A percentile compares a stretch with the other conserved stretches of the same genome.
Conservation (phyloP, 2,113 vertebrate genomes). For the Epinephelus lanceolatus region DNA sequence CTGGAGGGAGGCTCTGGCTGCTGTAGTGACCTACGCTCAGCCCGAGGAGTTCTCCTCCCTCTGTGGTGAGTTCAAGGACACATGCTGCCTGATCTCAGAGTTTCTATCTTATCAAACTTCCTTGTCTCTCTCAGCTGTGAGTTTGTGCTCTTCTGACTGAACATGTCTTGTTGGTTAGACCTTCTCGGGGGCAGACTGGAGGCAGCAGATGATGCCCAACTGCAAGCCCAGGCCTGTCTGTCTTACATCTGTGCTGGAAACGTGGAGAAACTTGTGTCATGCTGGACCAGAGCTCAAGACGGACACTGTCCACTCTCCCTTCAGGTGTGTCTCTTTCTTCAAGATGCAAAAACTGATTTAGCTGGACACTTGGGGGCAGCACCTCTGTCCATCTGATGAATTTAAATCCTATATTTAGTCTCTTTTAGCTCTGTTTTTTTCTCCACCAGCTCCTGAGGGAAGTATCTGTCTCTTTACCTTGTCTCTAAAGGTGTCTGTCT, state of each 20-base stretch:
- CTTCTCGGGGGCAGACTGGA: conserved; percentile 92
- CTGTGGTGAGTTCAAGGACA: conserved; percentile 86
- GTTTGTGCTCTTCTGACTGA: neutral
- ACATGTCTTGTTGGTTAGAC: conserved; percentile 79
- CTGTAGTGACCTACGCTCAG: conserved; percentile 93
- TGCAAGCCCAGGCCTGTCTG: conserved; percentile 93
- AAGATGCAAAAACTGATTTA: neutral
- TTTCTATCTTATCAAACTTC: neutral
- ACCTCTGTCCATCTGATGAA: neutral
- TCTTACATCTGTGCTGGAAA: conserved; percentile 98
- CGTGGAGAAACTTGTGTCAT: conserved; percentile 93
- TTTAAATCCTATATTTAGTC: neutral
- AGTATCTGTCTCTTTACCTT: neutral
- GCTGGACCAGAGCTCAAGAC: conserved; percentile 92
- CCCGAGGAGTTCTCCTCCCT: conserved; percentile 94
- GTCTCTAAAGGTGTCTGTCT: neutral
- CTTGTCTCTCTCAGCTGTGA: neutral
- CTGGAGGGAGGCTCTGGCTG: conserved; percentile 96
- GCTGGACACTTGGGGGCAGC: neutral
- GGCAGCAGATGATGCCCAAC: conserved; percentile 83
- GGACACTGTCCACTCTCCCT: conserved; percentile 89
- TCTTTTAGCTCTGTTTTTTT: neutral
- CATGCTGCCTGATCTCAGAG: no score
- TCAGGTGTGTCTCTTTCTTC: conserved; percentile 85
- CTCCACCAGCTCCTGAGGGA: neutral